These are phyloP conservation scores for Eupleurogrammus muticus DNA, from an alignment of 2,797 vertebrate species.

Conservation along the genomic window DNA sequence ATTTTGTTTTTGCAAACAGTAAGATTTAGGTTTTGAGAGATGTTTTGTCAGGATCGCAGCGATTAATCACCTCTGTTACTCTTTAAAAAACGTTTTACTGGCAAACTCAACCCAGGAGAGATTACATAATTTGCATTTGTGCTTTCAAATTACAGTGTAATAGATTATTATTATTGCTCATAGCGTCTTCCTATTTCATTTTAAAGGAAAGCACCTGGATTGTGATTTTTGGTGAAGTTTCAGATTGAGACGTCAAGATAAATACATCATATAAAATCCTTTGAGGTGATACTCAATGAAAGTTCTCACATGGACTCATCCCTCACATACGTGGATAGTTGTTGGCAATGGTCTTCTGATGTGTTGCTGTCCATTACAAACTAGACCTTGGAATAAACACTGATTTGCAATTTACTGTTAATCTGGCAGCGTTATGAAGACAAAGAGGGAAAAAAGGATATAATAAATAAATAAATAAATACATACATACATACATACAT, in stretches of 20 bases:
- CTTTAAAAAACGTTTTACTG: slow-evolving; percentile 8
- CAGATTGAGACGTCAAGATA: neutral
- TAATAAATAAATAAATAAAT: no score
- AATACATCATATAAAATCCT: neutral
- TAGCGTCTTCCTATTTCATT: neutral
- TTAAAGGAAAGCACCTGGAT: neutral
- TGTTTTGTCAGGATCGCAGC: slow-evolving; percentile 5
- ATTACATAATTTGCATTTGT: slow-evolving; percentile 22
- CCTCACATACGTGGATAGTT: no score
- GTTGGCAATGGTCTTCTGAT: no score
- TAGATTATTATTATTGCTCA: slow-evolving; percentile 9
- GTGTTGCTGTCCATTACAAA: no score
- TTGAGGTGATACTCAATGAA: no score
- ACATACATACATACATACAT: no score
- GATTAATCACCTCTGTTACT: slow-evolving; percentile 20
- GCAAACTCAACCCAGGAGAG: neutral
- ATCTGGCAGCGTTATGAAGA: no score
- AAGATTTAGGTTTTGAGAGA: neutral
- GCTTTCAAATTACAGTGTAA: slow-evolving; percentile 27
- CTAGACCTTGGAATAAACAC: no score
- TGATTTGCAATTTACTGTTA: no score
- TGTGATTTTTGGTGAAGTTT: neutral
- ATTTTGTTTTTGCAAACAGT: neutral
- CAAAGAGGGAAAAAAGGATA: no score
- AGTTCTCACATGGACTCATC: no score